A percentile compares a stretch with the other conserved stretches of the same genome.
Conservation (phyloP, 2,797 vertebrate genomes). For the Lacerta agilis region DNA sequence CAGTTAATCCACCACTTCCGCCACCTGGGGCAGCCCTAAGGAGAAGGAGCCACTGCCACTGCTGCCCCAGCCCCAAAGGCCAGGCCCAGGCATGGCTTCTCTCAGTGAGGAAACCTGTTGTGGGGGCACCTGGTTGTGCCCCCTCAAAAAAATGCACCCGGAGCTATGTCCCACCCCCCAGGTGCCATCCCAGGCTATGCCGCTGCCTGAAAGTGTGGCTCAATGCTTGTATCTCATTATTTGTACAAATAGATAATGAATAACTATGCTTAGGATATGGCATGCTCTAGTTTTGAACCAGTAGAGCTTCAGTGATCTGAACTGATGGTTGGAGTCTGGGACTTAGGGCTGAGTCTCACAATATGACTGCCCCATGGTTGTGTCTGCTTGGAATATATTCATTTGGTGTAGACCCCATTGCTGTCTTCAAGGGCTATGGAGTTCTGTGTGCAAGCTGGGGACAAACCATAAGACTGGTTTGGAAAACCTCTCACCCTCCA, state of each 20-base stretch:
- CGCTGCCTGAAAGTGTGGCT: too few relatives aligned
- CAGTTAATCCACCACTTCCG: too few relatives aligned
- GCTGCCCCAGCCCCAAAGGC: too few relatives aligned
- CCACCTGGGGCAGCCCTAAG: too few relatives aligned
- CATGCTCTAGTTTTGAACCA: not conserved
- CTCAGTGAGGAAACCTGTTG: too few relatives aligned
- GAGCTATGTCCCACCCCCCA: too few relatives aligned
- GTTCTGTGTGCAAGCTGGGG: not conserved
- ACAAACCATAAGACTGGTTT: not conserved
- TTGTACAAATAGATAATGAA: constrained; percentile 19
- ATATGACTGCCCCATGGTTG: not conserved
- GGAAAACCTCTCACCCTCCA: too few relatives aligned
- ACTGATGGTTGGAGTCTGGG: not conserved
- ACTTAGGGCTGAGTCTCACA: not conserved
- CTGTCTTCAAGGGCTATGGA: not conserved
- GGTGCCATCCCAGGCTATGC: too few relatives aligned
- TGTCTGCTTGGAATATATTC: not conserved
- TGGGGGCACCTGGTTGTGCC: too few relatives aligned
- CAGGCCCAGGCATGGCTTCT: too few relatives aligned
- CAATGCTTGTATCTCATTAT: not conserved
- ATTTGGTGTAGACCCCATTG: not conserved
- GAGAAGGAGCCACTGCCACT: too few relatives aligned
- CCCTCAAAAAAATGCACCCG: too few relatives aligned
- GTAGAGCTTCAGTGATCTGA: not conserved
- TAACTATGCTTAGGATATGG: constrained; percentile 5